Evolutionary conservation across 1,140 invertebrate species (phyloP), one percentile per base, ranked within the genome.

Genomic region (Cepaea nemoralis): DNA sequence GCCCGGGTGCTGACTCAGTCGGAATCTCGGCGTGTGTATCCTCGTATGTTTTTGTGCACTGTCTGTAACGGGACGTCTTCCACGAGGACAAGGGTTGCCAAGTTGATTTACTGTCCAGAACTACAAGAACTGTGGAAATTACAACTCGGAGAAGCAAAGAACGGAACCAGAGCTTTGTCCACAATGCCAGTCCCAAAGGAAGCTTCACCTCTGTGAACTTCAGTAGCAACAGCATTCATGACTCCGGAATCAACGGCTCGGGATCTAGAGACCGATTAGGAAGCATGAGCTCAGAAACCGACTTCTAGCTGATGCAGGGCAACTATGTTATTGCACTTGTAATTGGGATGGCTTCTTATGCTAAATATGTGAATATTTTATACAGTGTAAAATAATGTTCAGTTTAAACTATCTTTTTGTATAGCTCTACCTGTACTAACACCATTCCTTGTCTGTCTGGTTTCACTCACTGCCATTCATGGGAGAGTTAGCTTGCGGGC

Each of bases 1-100:
- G 96, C 97, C 2, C 97, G 97, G 93, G 96, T 98, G 67, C 92
- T 99, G 40, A 95, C 97, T 89, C 96, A 97, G 84, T 93, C 86
- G 40, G 85, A 89, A 48, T 77, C 86, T 14, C 86, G 83, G 35
- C 84, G 84, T n/a, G 86, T 85, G 67, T 82, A 82, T 1, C 84
- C 82, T 16, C 76, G 86, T n/a, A 85, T 86, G n/a, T 90, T 88
- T 69, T 84, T 90, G 31, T 91, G 90, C 87, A 77, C 85, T 19
- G 85, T 85, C 63, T 91, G 90, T 86, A 84, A 45, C 67, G 76
- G 14, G 89, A 90, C 71, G 83, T 87, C 40, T 67, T 85, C n/a
- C 83, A 84, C 76, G 78, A 85, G 16, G 86, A 90, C 70, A 89
- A 89, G 83, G 87, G 87, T 50, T 83, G 86, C 31, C 90, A 91